phyloP scores from a whole-genome alignment of 2,113 vertebrate species.

The Lepidothrix coronata region DNA sequence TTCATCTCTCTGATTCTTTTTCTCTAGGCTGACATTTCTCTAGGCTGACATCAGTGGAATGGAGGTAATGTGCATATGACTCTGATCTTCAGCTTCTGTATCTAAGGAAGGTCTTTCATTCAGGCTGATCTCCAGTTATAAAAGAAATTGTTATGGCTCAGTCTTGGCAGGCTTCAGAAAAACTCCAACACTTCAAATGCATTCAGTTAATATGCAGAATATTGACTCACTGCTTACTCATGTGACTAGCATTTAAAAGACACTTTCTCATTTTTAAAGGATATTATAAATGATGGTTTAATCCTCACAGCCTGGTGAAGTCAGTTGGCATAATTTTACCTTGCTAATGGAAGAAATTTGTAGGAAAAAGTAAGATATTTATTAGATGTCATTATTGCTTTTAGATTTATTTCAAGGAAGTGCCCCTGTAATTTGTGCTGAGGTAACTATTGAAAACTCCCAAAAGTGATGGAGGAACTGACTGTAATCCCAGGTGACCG shows the following conservation, averaged over 20 bases:
- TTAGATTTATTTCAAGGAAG: conserved; percentile 3
- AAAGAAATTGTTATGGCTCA: not conserved
- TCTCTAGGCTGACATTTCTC: not conserved
- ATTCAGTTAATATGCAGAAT: conserved; percentile 11
- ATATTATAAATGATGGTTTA: not conserved
- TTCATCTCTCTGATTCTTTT: not conserved
- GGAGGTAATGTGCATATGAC: not conserved
- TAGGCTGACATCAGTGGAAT: not conserved
- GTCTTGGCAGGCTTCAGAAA: conserved; percentile 2
- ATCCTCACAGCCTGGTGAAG: not conserved
- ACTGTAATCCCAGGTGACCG: not conserved
- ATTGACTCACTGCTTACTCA: conserved; percentile 31
- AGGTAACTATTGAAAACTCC: not conserved
- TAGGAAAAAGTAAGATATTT: not conserved
- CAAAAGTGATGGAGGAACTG: not conserved
- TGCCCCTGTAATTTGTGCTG: not conserved
- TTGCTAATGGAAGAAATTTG: not conserved
- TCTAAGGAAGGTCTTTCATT: not conserved
- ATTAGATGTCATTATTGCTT: not conserved
- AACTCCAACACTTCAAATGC: not conserved
- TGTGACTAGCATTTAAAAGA: not conserved
- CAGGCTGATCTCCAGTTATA: not conserved
- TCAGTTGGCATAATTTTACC: not conserved
- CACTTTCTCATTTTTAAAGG: conserved; percentile 6
- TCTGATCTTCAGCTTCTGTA: not conserved